Evolutionary conservation across 1,140 invertebrate species (phyloP).

Genomic region (Globodera rostochiensis): DNA sequence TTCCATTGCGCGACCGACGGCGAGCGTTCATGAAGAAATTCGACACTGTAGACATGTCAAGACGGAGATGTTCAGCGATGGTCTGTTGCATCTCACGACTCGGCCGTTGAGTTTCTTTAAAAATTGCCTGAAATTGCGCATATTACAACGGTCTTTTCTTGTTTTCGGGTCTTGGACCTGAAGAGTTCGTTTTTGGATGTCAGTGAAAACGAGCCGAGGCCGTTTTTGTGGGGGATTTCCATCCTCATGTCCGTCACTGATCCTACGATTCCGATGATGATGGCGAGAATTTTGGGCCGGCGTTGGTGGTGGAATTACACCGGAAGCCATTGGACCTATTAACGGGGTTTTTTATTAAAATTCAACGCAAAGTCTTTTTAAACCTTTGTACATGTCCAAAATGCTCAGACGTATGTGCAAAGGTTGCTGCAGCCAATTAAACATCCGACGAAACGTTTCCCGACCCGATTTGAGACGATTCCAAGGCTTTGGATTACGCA

Average conservation of each 20-base stretch:
- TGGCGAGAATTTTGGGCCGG: conserved; percentile 61
- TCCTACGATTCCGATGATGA: conserved; percentile 32
- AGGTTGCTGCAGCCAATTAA: conserved; percentile 65
- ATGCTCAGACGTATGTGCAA: conserved; percentile 59
- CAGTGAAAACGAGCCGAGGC: conserved; percentile 98
- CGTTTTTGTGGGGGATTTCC: conserved; percentile 78
- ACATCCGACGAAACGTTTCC: conserved; percentile 66
- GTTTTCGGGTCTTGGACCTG: conserved; percentile 28
- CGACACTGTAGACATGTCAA: conserved; percentile 96
- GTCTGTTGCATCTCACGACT: conserved; percentile 99
- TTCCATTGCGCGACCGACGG: conserved; percentile 71
- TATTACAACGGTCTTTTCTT: background rate
- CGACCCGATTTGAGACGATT: conserved; percentile 66
- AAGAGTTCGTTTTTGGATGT: conserved; percentile 97
- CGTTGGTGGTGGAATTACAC: conserved; percentile 54
- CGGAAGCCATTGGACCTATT: conserved; percentile 47
- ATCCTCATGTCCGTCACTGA: conserved; percentile 38
- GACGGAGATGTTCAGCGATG: conserved; percentile 91
- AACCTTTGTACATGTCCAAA: conserved; percentile 65
- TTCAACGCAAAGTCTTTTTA: background rate
- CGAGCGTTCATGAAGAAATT: conserved; percentile 99
- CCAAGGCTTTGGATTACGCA: conserved; percentile 66
- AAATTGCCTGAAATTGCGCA: conserved; percentile 64
- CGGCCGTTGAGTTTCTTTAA: conserved; percentile 95
- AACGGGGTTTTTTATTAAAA: background rate